Evolutionary conservation across 2,113 vertebrate genomes (phyloP).

Genomic region (Stigmatopora nigra): DNA sequence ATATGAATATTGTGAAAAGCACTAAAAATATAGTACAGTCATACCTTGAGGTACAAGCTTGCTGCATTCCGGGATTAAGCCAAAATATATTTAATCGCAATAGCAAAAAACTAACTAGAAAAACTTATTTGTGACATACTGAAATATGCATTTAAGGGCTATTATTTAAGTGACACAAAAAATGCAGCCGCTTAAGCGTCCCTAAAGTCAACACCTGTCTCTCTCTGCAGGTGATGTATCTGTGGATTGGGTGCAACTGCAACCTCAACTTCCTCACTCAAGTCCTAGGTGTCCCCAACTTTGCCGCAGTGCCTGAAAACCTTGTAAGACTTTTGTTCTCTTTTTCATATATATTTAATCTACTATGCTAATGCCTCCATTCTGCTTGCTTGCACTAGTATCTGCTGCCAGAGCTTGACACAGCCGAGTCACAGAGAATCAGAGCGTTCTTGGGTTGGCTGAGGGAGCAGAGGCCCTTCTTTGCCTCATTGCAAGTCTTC

Average conservation of each 20-base stretch:
- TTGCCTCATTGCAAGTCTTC: constrained; percentile 81
- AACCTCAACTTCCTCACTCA: constrained; percentile 79
- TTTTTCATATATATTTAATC: neutral
- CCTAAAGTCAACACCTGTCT: neutral
- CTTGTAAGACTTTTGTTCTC: constrained; percentile 71
- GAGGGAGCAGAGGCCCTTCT: constrained; percentile 90
- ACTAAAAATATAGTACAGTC: too few relatives aligned
- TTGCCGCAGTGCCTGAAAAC: constrained; percentile 78
- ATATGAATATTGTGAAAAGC: too few relatives aligned
- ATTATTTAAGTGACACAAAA: neutral
- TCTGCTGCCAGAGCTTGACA: constrained; percentile 87
- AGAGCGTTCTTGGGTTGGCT: constrained; percentile 85
- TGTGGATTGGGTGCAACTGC: constrained; percentile 90
- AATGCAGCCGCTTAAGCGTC: too few relatives aligned
- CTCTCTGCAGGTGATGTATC: constrained; percentile 76
- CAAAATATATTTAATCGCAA: neutral
- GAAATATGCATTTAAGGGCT: too few relatives aligned
- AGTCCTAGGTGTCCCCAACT: constrained; percentile 84
- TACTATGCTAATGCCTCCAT: neutral
- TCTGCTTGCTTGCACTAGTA: constrained; percentile 59
- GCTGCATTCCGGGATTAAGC: too few relatives aligned
- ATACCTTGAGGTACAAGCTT: too few relatives aligned
- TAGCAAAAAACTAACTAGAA: neutral
- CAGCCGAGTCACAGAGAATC: constrained; percentile 82
- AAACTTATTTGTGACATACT: neutral